phyloP scores from a whole-genome alignment of 2,888 invertebrate genomes.

The Anorthoa munda region DNA sequence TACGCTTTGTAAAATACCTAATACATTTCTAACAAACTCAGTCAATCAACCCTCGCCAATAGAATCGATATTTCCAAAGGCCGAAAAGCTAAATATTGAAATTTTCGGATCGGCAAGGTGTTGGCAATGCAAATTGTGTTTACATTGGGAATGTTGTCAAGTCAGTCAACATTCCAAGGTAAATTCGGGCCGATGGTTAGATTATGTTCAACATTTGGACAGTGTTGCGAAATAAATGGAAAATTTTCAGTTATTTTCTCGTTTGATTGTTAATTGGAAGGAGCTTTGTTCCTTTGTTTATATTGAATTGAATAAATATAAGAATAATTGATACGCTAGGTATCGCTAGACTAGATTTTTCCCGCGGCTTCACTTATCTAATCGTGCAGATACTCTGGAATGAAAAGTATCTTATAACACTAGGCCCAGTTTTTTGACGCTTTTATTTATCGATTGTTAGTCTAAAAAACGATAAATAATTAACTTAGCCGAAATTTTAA shows the following conservation, averaged over 20 bases:
- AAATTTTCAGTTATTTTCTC: conserved; percentile 43
- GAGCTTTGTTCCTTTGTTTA: conserved; percentile 18
- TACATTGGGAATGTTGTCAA: conserved; percentile 72
- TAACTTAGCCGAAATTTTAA: too few species aligned
- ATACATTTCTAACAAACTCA: conserved; percentile 27
- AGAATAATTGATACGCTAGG: not conserved
- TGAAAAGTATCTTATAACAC: too few species aligned
- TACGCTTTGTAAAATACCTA: not conserved
- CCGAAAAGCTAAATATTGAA: conserved; percentile 74
- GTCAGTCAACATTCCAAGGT: conserved; percentile 72
- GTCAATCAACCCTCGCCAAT: conserved; percentile 49
- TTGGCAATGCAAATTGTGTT: conserved; percentile 77
- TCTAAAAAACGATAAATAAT: too few species aligned
- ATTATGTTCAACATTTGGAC: conserved; percentile 66
- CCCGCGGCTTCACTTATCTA: too few species aligned
- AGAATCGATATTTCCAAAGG: conserved; percentile 57
- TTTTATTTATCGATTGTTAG: too few species aligned
- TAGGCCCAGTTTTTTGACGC: too few species aligned
- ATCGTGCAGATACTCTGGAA: too few species aligned
- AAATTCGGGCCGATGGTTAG: conserved; percentile 60
- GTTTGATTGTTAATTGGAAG: conserved; percentile 39
- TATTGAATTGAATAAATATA: conserved; percentile 1
- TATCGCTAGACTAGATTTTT: not conserved
- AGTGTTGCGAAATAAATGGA: conserved; percentile 49
- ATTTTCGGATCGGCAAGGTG: conserved; percentile 73